These are phyloP conservation scores for Peromyscus aztecus DNA, from an alignment of 2,797 vertebrate genomes.

Conservation along the genomic window DNA sequence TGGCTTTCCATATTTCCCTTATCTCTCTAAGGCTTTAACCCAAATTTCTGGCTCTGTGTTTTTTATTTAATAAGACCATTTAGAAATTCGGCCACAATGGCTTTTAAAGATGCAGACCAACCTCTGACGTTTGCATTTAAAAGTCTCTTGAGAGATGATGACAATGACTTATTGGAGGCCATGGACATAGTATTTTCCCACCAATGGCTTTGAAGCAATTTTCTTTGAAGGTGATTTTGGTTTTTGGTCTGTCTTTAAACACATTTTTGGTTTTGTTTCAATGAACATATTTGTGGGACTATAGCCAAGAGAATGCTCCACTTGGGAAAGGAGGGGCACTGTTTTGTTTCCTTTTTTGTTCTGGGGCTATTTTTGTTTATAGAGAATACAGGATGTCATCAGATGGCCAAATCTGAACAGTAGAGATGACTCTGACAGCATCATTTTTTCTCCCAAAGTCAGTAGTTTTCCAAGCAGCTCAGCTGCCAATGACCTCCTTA, in stretches of 20 bases:
- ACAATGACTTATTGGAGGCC: background rate
- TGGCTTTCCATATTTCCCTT: too few relatives aligned
- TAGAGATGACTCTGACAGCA: slow-evolving; percentile 49
- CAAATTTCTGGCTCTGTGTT: too few relatives aligned
- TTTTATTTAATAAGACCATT: too few relatives aligned
- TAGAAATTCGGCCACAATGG: too few relatives aligned
- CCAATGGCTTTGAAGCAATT: background rate
- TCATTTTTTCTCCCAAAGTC: slow-evolving; percentile 40
- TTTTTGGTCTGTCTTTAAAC: slow-evolving; percentile 55
- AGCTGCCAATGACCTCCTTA: slow-evolving; percentile 53
- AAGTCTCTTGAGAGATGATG: slow-evolving; percentile 6
- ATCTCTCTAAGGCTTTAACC: too few relatives aligned
- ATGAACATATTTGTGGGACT: slow-evolving; percentile 72
- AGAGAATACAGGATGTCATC: slow-evolving; percentile 46
- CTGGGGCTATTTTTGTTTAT: slow-evolving; percentile 62
- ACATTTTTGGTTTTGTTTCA: slow-evolving; percentile 70
- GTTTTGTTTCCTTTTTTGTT: slow-evolving; percentile 62
- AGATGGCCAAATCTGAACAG: slow-evolving; percentile 29
- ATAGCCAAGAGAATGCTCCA: slow-evolving; percentile 63
- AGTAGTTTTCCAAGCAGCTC: slow-evolving; percentile 33
- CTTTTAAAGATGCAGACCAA: slow-evolving; percentile 35
- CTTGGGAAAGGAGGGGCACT: slow-evolving; percentile 35
- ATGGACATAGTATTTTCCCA: background rate
- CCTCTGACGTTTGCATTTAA: slow-evolving; percentile 27
- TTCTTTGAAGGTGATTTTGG: slow-evolving; percentile 57